These are phyloP conservation scores for Eucidaris tribuloides DNA, from an alignment of 35 echinoderm and acorn worm genomes.

Conservation along the genomic window DNA sequence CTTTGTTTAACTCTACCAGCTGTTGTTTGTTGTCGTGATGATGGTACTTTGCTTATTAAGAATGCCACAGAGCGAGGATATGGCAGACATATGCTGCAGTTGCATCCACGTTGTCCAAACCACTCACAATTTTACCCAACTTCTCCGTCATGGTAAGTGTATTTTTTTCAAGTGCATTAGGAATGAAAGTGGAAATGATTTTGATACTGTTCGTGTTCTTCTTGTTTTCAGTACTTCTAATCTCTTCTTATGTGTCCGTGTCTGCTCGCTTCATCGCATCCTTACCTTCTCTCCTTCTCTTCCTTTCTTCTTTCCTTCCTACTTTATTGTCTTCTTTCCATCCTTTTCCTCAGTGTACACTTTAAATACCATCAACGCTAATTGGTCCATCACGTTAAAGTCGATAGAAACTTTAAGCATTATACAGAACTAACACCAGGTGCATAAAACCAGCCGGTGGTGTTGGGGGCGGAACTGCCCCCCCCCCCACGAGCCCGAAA, in stretches of 20 bases:
- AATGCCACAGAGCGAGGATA: conserved; percentile 36
- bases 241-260: background rate
- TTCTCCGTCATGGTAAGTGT: conserved; percentile 76
- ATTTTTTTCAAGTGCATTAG: background rate
- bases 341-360: too few relatives aligned
- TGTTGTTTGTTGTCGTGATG: background rate
- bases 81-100: conserved; percentile 81
- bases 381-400: too few relatives aligned
- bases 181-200: background rate
- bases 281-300: background rate
- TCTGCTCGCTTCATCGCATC: background rate
- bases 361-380: too few relatives aligned
- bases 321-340: background rate
- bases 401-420: too few relatives aligned
- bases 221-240: background rate
- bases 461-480: too few relatives aligned
- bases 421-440: too few relatives aligned
- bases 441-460: too few relatives aligned
- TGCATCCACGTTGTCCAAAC: conserved; percentile 61
- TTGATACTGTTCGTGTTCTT: background rate
- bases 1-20: background rate
- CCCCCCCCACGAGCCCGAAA: too few relatives aligned
- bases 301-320: background rate
- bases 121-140: background rate
- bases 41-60: conserved; percentile 16